Evolutionary conservation across 2,888 invertebrate genomes (phyloP).

Genomic region (Pollenia angustigena): DNA sequence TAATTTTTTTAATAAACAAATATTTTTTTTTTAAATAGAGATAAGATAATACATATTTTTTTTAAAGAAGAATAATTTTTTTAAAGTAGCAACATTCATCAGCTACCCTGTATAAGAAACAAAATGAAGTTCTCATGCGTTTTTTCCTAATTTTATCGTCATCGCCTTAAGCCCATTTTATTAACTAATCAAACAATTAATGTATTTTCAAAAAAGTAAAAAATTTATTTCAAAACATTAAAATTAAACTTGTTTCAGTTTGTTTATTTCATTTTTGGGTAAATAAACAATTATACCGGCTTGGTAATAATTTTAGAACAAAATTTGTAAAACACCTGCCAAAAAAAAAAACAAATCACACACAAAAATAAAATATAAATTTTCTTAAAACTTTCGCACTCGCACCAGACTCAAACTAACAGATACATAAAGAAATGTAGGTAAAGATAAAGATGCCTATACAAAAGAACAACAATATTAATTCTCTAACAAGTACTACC

Average conservation of each 20-base stretch:
- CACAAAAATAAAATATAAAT: not conserved
- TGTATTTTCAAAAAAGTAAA: slow-evolving; percentile 9
- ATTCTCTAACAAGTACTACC: too few species aligned
- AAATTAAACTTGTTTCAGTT: slow-evolving; percentile 24
- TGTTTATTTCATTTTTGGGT: not conserved
- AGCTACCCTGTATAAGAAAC: too few species aligned
- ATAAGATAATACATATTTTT: too few species aligned
- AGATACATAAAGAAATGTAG: not conserved
- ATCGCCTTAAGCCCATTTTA: not conserved
- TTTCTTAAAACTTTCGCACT: not conserved
- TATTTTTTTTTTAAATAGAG: too few species aligned
- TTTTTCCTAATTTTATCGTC: not conserved
- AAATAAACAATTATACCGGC: not conserved
- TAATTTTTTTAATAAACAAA: too few species aligned
- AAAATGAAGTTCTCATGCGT: too few species aligned
- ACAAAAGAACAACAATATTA: not conserved
- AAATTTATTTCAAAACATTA: not conserved
- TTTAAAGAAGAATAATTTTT: too few species aligned
- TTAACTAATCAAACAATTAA: not conserved
- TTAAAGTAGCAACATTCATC: too few species aligned
- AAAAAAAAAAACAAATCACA: slow-evolving; percentile 8
- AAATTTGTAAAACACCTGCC: too few species aligned
- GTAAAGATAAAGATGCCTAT: not conserved
- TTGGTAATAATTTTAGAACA: too few species aligned
- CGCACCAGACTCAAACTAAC: not conserved